Percentiles rank a stretch among this genome's conserved stretches.
Conservation (phyloP, 2,797 vertebrate genomes). For the Myotis planiceps region DNA sequence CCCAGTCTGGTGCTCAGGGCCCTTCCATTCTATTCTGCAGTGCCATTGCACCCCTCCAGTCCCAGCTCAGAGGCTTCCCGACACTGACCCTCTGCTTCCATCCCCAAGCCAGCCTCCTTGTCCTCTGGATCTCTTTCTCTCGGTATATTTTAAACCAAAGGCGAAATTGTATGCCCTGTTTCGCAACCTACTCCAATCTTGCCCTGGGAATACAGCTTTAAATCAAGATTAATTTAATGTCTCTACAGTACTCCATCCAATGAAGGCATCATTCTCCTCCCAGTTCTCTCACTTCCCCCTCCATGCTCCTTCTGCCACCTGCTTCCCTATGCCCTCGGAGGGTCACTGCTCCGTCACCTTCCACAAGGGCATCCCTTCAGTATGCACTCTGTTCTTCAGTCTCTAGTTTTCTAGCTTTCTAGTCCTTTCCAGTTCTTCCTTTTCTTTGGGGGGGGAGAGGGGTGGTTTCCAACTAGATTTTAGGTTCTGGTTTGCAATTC, state of each 20-base stretch:
- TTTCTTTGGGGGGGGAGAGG: background rate
- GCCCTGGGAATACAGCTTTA: background rate
- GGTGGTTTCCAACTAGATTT: background rate
- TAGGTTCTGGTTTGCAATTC: background rate
- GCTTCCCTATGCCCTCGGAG: background rate
- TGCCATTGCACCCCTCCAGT: accelerated
- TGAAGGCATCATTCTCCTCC: accelerated
- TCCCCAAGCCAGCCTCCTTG: background rate
- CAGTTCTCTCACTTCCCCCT: accelerated
- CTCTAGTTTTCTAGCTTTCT: background rate
- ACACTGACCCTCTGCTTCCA: background rate
- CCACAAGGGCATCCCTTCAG: background rate
- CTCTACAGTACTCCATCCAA: accelerated
- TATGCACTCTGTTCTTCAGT: too few relatives aligned
- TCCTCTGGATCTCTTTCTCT: background rate
- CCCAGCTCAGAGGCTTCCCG: background rate
- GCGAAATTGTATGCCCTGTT: accelerated
- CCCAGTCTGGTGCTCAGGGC: accelerated
- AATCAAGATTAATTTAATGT: accelerated
- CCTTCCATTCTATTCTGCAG: accelerated
- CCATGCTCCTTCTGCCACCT: accelerated
- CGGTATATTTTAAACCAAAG: background rate
- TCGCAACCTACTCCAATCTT: background rate
- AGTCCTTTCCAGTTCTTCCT: background rate
- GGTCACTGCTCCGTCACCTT: accelerated